phyloP scores from a whole-genome alignment of 2,888 invertebrate species.

The Itoplectis maculator region DNA sequence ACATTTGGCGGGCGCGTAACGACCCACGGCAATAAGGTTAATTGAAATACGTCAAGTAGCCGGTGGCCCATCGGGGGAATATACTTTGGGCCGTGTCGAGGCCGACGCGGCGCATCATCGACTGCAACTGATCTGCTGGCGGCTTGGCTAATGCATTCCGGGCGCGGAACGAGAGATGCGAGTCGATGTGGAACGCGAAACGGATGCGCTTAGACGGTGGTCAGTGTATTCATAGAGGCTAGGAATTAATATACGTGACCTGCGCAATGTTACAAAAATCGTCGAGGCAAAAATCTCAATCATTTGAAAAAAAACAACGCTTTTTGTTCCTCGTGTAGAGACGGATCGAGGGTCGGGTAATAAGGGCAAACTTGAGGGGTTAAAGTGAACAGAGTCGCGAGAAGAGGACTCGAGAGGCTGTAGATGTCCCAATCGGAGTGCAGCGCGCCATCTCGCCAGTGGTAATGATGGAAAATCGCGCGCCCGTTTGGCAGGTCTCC shows the following conservation, averaged over 20 bases:
- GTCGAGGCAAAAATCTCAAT: no score
- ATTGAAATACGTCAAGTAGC: conserved; percentile 82
- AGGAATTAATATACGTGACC: neutral
- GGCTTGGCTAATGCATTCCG: conserved; percentile 35
- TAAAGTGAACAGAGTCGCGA: conserved; percentile 1
- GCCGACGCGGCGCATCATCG: conserved; percentile 47
- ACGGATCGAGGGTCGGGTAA: neutral
- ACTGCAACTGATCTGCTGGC: conserved; percentile 38
- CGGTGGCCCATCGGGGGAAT: conserved; percentile 69
- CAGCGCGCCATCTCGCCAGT: conserved; percentile 37
- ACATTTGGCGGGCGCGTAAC: conserved; percentile 78
- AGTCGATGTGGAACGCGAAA: conserved; percentile 41
- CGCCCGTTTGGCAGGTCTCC: conserved; percentile 72
- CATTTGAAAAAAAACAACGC: no score
- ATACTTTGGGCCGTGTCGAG: conserved; percentile 74
- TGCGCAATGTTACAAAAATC: neutral
- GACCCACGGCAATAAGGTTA: conserved; percentile 80
- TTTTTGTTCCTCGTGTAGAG: no score
- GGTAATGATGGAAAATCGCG: conserved; percentile 81
- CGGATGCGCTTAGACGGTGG: conserved; percentile 1
- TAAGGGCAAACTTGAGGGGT: neutral
- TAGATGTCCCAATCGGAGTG: conserved; percentile 5
- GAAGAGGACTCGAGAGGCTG: conserved; percentile 22
- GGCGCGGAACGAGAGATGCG: conserved; percentile 40
- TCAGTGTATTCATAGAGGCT: neutral